These are phyloP conservation scores for Eonycteris spelaea DNA, from an alignment of 2,113 vertebrate species.

Conservation along the genomic window DNA sequence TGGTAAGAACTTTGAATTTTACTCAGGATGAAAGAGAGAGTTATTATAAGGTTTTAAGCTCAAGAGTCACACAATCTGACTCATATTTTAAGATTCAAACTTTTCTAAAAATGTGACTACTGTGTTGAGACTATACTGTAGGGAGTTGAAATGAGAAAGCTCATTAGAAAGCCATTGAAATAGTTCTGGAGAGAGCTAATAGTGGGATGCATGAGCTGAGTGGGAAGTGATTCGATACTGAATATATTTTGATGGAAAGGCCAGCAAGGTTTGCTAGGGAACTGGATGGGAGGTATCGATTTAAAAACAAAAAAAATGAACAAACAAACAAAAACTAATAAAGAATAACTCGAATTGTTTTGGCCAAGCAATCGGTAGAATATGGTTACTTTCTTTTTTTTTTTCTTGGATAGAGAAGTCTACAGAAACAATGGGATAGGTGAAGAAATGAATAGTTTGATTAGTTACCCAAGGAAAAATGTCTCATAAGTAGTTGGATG, in stretches of 20 bases:
- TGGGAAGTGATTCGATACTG: neutral
- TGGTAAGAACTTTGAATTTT: neutral
- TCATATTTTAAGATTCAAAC: neutral
- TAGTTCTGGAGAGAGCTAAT: neutral
- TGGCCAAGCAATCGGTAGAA: neutral
- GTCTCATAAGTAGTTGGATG: neutral
- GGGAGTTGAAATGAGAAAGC: neutral
- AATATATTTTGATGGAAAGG: neutral
- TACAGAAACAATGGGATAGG: neutral
- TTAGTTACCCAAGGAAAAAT: neutral
- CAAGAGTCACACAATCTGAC: neutral
- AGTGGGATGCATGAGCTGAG: neutral
- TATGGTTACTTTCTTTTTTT: neutral
- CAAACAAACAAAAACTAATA: neutral
- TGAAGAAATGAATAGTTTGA: neutral
- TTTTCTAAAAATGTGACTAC: neutral
- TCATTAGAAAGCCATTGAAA: neutral
- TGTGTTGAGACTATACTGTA: neutral
- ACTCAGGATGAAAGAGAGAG: neutral
- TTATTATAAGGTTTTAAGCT: neutral
- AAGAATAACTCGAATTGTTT: neutral
- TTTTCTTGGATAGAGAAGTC: neutral
- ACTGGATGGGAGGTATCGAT: neutral
- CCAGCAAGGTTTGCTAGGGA: neutral
- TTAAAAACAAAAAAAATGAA: neutral